phyloP scores from a whole-genome alignment of 1,140 invertebrate species.

The Calliphora vicina region DNA sequence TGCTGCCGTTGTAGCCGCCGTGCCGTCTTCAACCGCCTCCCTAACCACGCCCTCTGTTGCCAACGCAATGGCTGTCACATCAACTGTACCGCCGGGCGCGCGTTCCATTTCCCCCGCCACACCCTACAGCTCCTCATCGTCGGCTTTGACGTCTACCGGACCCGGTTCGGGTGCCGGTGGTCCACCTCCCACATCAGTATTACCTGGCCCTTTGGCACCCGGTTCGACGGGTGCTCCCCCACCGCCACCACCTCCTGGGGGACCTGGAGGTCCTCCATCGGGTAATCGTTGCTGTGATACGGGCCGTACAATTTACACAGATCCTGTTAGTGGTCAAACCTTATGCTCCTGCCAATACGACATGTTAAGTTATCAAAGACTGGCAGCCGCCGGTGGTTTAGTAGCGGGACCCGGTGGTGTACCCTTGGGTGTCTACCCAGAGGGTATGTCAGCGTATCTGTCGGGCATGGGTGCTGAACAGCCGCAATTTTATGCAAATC shows the following conservation, averaged over 20 bases:
- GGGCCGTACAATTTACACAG: constrained; percentile 88
- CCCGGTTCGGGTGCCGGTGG: constrained; percentile 45
- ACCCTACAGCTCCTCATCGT: constrained; percentile 48
- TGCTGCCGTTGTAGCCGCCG: constrained; percentile 47
- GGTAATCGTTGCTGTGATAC: constrained; percentile 86
- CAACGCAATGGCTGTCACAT: constrained; percentile 57
- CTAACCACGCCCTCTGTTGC: constrained; percentile 43
- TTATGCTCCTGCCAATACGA: constrained; percentile 92
- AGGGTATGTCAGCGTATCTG: constrained; percentile 81
- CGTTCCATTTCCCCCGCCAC: constrained; percentile 66
- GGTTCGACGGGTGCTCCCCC: constrained; percentile 45
- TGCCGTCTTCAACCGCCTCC: constrained; percentile 42
- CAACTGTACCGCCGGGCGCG: constrained; percentile 65
- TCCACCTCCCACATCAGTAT: constrained; percentile 64
- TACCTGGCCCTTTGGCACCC: constrained; percentile 49
- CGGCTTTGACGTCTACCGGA: constrained; percentile 56
- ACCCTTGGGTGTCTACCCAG: constrained; percentile 75
- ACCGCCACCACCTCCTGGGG: constrained; percentile 48
- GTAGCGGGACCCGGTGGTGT: constrained; percentile 63
- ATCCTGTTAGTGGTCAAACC: constrained; percentile 90
- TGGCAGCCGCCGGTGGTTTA: constrained; percentile 73
- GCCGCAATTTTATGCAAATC: constrained; percentile 81
- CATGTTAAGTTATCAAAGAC: constrained; percentile 80
- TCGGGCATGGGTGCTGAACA: constrained; percentile 81
- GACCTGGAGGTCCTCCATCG: constrained; percentile 52